Conservation (phyloP, 2,888 invertebrate genomes). For the Hirtodrosophila duncani region DNA sequence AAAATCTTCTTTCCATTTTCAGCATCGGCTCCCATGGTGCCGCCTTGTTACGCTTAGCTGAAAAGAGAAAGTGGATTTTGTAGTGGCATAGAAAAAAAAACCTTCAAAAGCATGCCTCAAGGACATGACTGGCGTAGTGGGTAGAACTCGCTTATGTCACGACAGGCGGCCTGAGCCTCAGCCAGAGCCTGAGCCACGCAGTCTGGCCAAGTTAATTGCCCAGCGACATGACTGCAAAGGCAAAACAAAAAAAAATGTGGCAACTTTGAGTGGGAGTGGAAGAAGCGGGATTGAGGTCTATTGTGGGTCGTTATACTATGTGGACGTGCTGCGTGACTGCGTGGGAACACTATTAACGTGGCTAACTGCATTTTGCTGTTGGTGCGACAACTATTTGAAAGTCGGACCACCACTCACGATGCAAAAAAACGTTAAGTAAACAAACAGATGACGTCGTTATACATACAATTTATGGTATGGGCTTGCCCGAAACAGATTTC, state of each 20-base stretch:
- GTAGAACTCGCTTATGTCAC: slow-evolving; percentile 34
- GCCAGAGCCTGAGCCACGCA: slow-evolving; percentile 42
- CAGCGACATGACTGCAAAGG: slow-evolving; percentile 10
- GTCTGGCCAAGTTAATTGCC: slow-evolving; percentile 59
- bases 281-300: not conserved
- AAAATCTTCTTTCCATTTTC: slow-evolving; percentile 99
- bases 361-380: slow-evolving; percentile 31
- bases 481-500: too few relatives aligned
- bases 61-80: not conserved
- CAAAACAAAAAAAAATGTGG: too few relatives aligned
- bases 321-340: too few relatives aligned
- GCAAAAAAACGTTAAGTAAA: too few relatives aligned
- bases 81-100: slow-evolving; percentile 2
- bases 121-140: slow-evolving; percentile 43
- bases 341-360: too few relatives aligned
- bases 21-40: slow-evolving; percentile 91
- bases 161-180: slow-evolving; percentile 6
- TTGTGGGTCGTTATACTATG: too few relatives aligned
- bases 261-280: slow-evolving; percentile 31
- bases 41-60: slow-evolving; percentile 17
- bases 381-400: slow-evolving; percentile 6
- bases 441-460: too few relatives aligned
- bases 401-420: slow-evolving; percentile 8
- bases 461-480: too few relatives aligned
- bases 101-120: slow-evolving; percentile 45